Evolutionary conservation across 2,113 vertebrate species (phyloP).

Genomic region (Redunca redunca): DNA sequence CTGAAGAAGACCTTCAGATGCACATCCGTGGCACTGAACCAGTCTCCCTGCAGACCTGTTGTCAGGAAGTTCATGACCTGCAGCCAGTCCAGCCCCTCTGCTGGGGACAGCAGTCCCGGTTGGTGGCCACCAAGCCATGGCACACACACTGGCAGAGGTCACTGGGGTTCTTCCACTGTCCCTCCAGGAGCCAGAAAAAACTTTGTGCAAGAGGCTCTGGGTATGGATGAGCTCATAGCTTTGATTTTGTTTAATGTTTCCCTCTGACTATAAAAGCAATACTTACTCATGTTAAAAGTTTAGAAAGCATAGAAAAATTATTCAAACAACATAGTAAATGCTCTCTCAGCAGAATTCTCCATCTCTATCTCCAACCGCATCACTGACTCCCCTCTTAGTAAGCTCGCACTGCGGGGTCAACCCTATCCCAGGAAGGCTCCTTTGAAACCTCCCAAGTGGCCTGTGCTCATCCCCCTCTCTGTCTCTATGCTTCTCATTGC

Average conservation of each 20-base stretch:
- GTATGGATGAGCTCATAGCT: neutral
- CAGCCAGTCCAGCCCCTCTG: slow-evolving; percentile 79
- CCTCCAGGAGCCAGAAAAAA: slow-evolving; percentile 16
- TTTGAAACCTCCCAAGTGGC: neutral
- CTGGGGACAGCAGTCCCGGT: slow-evolving; percentile 82
- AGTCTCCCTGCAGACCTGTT: slow-evolving; percentile 81
- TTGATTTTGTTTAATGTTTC: neutral
- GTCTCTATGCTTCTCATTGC: neutral
- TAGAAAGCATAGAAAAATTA: neutral
- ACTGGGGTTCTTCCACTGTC: slow-evolving; percentile 52
- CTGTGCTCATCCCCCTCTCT: no score
- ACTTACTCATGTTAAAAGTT: neutral
- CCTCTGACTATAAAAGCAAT: neutral
- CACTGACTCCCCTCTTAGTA: neutral
- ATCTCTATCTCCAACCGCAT: no score
- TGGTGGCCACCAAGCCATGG: slow-evolving; percentile 65
- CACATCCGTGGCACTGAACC: slow-evolving; percentile 72
- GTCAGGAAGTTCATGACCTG: slow-evolving; percentile 74
- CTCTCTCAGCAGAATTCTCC: neutral
- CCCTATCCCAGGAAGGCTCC: neutral
- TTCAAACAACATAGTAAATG: neutral
- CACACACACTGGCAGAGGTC: slow-evolving; percentile 85
- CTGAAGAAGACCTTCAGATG: slow-evolving; percentile 81
- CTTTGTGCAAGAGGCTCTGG: neutral
- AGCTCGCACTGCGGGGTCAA: neutral